phyloP scores from a whole-genome alignment of 2,113 vertebrate genomes.

The Dendropsophus ebraccatus region DNA sequence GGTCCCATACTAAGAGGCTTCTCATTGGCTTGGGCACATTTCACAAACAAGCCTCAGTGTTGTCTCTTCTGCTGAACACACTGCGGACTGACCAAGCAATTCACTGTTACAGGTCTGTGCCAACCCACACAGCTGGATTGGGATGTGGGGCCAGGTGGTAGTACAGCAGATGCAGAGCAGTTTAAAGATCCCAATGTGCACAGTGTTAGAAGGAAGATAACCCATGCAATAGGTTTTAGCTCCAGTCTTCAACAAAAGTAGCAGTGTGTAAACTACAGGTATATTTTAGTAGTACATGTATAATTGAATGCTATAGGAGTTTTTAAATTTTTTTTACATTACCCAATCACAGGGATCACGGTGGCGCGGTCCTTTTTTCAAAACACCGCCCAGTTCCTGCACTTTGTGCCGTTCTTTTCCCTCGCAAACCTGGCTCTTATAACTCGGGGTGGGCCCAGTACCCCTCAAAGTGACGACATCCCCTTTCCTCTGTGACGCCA shows the following conservation, averaged over 20 bases:
- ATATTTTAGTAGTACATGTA: background rate
- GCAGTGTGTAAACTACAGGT: background rate
- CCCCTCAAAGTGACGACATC: too few relatives aligned
- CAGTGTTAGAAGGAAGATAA: background rate
- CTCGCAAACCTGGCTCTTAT: too few relatives aligned
- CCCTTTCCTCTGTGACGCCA: too few relatives aligned
- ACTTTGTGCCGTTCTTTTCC: too few relatives aligned
- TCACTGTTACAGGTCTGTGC: constrained; percentile 12
- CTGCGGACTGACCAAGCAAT: constrained; percentile 39
- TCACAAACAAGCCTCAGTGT: constrained; percentile 52
- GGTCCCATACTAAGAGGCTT: constrained; percentile 46
- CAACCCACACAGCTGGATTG: constrained; percentile 42
- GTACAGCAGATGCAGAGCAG: constrained; percentile 22
- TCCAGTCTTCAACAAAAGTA: background rate
- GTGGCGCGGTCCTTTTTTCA: too few relatives aligned
- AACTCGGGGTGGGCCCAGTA: too few relatives aligned
- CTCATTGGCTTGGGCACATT: constrained; percentile 50
- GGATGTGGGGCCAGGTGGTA: constrained; percentile 24
- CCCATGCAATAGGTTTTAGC: too few relatives aligned
- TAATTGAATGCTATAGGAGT: too few relatives aligned
- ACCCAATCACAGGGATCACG: too few relatives aligned
- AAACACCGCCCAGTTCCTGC: too few relatives aligned
- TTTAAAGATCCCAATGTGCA: background rate
- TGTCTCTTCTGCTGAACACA: constrained; percentile 32
- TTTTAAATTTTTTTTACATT: too few relatives aligned